These are phyloP conservation scores for Hypercompe scribonia DNA, from an alignment of 2,888 invertebrate species.

Conservation along the genomic window DNA sequence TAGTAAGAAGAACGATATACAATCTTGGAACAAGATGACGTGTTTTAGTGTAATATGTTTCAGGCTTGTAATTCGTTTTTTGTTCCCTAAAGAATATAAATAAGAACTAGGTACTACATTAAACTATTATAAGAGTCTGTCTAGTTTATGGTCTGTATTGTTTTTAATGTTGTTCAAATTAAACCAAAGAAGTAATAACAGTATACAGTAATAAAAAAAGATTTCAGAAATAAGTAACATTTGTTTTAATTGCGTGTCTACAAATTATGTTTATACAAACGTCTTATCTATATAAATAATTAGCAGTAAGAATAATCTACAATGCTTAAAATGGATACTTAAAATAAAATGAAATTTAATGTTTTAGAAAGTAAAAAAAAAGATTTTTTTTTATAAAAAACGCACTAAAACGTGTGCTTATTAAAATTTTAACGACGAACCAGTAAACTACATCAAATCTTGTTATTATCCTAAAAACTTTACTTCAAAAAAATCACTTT, in stretches of 20 bases:
- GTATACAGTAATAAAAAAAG: background rate
- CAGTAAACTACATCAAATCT: constrained; percentile 7
- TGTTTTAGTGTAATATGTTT: constrained; percentile 29
- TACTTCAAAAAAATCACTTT: constrained; percentile 45
- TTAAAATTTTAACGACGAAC: background rate
- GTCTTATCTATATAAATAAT: no score
- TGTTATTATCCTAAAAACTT: constrained; percentile 27
- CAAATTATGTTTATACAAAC: no score
- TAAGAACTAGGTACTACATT: background rate
- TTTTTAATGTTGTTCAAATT: background rate
- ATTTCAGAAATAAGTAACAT: no score
- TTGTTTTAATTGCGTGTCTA: no score
- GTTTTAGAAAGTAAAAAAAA: no score
- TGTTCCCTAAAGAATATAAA: background rate
- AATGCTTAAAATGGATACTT: no score
- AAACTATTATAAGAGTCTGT: background rate
- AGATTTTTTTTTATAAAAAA: no score
- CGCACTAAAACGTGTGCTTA: background rate
- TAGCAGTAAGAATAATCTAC: no score
- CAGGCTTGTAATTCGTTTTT: constrained; percentile 12
- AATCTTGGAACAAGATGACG: constrained; percentile 31
- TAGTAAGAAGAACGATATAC: constrained; percentile 28
- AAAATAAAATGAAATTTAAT: no score
- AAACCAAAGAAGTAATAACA: no score
- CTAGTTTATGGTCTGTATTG: background rate